Evolutionary conservation across 2,113 vertebrate species (phyloP).

Genomic region (Oryzias woworae): DNA sequence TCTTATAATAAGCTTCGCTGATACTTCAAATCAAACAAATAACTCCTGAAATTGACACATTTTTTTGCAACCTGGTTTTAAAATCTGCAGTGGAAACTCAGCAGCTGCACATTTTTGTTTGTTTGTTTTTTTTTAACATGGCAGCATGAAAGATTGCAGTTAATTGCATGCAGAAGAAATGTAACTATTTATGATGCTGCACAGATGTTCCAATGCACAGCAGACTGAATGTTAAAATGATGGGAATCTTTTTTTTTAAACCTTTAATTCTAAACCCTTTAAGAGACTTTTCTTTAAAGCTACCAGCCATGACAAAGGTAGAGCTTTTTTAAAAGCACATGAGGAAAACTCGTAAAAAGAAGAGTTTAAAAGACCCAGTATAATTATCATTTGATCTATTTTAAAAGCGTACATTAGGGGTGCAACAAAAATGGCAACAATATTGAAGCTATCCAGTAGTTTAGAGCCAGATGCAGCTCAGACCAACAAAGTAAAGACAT

Average conservation of each 20-base stretch:
- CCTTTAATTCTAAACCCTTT: no score
- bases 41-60: background rate
- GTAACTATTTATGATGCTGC: background rate
- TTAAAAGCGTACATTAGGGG: no score
- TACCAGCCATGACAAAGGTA: no score
- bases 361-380: no score
- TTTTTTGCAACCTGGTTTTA: background rate
- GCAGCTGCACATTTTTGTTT: background rate
- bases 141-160: conserved; percentile 40
- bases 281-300: no score
- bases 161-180: conserved; percentile 31
- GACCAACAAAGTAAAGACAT: no score
- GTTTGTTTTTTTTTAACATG: background rate
- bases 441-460: no score
- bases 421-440: no score
- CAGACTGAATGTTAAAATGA: background rate
- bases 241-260: background rate
- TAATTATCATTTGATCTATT: no score
- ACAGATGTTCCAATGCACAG: background rate
- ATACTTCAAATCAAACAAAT: background rate
- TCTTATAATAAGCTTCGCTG: background rate
- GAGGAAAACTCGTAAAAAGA: no score
- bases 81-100: conserved; percentile 60
- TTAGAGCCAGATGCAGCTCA: no score
- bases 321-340: no score